Evolutionary conservation across 2,113 vertebrate genomes (phyloP), one percentile per base, ranked within the genome.

Genomic region (Gambusia affinis): DNA sequence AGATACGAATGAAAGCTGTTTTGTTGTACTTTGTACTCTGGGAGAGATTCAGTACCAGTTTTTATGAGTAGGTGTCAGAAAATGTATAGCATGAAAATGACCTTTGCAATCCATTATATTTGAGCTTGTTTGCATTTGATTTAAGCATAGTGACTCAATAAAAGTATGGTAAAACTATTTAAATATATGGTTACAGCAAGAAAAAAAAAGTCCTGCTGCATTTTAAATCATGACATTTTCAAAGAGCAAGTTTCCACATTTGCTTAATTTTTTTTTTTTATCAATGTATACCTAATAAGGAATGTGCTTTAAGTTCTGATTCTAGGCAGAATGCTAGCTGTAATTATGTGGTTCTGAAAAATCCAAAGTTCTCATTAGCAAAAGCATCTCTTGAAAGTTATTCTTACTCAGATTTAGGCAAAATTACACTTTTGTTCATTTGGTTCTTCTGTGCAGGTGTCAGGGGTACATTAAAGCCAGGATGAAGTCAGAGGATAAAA

Each of bases 381-480:
- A 35, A 64, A 10, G 11, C 6, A 8, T 64, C 1, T 17, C 8
- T 12, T 11, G 29, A 22, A 22, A 66, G 5, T 29, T 5, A 1
- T 3, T 39, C 62, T 44, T 17, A 3, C 27, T 63, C 1, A 47
- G 19, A 29, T 47, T 51, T 14, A 39, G 12, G 24, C 8, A 1
- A 12, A 29, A 15, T 65, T 44, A 62, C n/a, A 62, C 24, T 80
- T 54, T 35, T 80, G 27, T 24, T 60, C 28, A 65, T 54, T 22
- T 76, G 75, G 4, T 80, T 78, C 6, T 73, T 8, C 44, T 83
- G 30, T 85, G 35, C 95, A 99, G 98, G 89, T 99, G 98, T 91
- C 98, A 98, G 30, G 96, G 97, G 86, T 99, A 98, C 87, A 98
- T 99, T 88, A 99, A 99, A 88, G 96, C 98, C 80, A 97, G 98